Evolutionary conservation across 2,797 vertebrate species (phyloP).

Genomic region (Onychomys torridus): DNA sequence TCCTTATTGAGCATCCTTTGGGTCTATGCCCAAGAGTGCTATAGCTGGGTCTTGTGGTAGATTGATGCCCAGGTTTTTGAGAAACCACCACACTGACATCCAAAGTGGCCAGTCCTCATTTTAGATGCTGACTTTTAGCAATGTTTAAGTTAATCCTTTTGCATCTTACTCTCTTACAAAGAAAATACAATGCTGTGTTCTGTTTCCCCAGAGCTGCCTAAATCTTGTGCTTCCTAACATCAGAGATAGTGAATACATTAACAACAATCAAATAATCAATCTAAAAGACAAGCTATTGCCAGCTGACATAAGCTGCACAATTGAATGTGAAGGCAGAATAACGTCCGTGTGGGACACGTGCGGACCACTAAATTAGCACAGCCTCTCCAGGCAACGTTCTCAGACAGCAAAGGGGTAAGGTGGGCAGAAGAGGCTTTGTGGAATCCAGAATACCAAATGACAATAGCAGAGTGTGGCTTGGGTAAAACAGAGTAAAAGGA

Average conservation of each 20-base stretch:
- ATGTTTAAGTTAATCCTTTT: neutral
- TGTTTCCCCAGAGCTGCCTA: neutral
- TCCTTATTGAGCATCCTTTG: neutral
- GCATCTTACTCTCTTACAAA: neutral
- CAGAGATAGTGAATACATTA: conserved; percentile 5
- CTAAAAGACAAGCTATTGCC: conserved; percentile 46
- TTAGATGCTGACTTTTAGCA: conserved; percentile 20
- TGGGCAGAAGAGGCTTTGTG: neutral
- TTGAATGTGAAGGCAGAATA: conserved; percentile 42
- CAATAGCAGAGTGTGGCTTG: neutral
- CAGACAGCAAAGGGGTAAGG: neutral
- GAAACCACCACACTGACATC: neutral
- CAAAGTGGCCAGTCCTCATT: neutral
- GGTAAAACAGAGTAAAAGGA: neutral
- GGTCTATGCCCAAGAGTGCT: neutral
- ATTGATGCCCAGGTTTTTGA: neutral
- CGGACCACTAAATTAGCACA: neutral
- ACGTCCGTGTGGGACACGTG: neutral
- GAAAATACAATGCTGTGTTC: neutral
- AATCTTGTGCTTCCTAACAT: neutral
- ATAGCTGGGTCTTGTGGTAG: neutral
- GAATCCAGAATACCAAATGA: neutral
- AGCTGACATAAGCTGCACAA: conserved; percentile 29
- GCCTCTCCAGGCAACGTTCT: neutral
- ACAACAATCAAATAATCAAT: conserved; percentile 51